A percentile compares a stretch with the other conserved stretches of the same genome.
These are phyloP conservation scores for Parauchenoglanis ngamensis DNA, from an alignment of 2,797 vertebrate genomes.

Conservation along the genomic window DNA sequence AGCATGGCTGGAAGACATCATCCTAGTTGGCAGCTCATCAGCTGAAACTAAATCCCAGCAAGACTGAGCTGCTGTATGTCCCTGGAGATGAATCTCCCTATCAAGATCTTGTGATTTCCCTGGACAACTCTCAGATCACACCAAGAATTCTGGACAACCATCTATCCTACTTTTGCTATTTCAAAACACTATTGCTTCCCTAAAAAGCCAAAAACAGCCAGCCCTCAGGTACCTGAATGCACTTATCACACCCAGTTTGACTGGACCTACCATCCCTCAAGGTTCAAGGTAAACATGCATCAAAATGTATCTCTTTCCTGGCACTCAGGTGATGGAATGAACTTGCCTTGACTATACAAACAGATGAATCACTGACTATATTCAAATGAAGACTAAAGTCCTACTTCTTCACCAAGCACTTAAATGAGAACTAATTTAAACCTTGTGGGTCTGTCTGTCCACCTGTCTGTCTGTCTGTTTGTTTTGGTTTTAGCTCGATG, in stretches of 20 bases:
- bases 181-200: background rate
- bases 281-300: background rate
- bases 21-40: slow-evolving; percentile 1
- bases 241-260: background rate
- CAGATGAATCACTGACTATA: background rate
- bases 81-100: background rate
- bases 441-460: background rate
- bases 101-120: background rate
- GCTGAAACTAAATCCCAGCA: background rate
- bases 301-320: background rate
- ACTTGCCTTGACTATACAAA: background rate
- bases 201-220: background rate
- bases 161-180: background rate
- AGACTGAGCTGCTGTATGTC: background rate
- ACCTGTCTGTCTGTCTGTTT: background rate
- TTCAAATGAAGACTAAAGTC: background rate
- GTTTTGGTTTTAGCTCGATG: background rate
- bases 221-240: background rate
- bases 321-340: background rate
- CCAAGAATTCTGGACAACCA: background rate
- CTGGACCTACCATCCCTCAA: background rate
- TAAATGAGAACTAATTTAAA: background rate
- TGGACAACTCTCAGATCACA: background rate
- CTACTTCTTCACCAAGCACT: background rate
- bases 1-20: background rate